A percentile compares a stretch with the other conserved stretches of the same genome.
Conservation (phyloP, 2,888 invertebrate genomes). For the Iselma pallidipennis region DNA sequence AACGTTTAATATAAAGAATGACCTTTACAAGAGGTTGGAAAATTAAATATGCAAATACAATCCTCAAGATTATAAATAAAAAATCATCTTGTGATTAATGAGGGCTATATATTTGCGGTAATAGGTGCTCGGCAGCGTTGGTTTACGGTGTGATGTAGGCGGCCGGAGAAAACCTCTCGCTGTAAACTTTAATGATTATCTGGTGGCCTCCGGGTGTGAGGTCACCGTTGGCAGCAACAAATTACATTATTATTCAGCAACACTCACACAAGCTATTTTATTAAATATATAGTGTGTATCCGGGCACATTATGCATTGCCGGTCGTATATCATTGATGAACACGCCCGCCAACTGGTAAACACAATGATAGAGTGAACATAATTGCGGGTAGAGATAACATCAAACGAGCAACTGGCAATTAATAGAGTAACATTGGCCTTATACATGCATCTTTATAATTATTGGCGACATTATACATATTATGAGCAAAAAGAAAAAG, state of each 20-base stretch:
- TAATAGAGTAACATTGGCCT: conserved; percentile 43
- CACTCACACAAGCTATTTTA: conserved; percentile 47
- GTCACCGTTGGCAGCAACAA: conserved; percentile 51
- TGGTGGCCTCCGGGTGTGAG: conserved; percentile 46
- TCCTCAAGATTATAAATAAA: conserved; percentile 30
- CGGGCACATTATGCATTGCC: conserved; percentile 49
- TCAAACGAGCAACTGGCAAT: conserved; percentile 43
- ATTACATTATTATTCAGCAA: conserved; percentile 52
- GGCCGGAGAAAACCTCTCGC: conserved; percentile 46
- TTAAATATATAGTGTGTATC: conserved; percentile 47
- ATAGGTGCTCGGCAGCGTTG: conserved; percentile 39
- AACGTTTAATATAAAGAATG: conserved; percentile 1
- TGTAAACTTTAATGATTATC: conserved; percentile 49
- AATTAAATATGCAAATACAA: conserved; percentile 31
- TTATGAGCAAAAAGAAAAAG: background rate
- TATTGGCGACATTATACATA: background rate
- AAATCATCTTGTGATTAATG: conserved; percentile 41
- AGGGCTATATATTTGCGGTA: conserved; percentile 38
- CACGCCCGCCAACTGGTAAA: conserved; percentile 49
- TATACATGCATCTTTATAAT: conserved; percentile 11
- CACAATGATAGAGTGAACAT: conserved; percentile 49
- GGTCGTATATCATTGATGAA: conserved; percentile 46
- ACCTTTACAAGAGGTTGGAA: conserved; percentile 7
- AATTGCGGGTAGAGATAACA: conserved; percentile 47
- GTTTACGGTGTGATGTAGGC: conserved; percentile 46